Conservation (phyloP, 2,888 invertebrate species). For the Drosophila koepferae region DNA sequence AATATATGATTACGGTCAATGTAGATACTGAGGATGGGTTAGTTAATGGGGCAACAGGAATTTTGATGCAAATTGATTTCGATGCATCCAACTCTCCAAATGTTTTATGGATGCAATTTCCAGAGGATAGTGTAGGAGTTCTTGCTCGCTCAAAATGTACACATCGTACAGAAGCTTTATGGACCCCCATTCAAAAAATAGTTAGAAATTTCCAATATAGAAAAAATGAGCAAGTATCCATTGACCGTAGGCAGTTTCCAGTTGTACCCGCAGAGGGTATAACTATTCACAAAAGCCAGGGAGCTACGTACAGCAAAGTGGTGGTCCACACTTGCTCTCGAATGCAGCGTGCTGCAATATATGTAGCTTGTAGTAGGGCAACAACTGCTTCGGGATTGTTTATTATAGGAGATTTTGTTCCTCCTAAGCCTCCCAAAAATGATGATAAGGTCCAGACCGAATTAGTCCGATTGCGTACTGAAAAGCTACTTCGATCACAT, state of each 20-base stretch:
- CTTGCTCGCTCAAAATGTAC: neutral
- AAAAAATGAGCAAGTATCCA: neutral
- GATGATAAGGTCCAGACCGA: neutral
- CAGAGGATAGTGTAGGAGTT: neutral
- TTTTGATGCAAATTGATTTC: neutral
- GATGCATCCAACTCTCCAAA: neutral
- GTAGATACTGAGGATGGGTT: too few species aligned
- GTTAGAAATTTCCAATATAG: neutral
- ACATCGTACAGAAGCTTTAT: neutral
- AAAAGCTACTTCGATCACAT: neutral
- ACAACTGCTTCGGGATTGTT: neutral
- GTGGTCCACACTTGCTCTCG: neutral
- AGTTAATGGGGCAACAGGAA: neutral
- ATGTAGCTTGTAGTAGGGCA: neutral
- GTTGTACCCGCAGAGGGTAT: neutral
- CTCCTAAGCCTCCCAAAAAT: neutral
- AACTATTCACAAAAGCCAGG: neutral
- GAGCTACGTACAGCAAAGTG: neutral
- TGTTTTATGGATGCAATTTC: conserved; percentile 1
- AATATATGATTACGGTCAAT: neutral
- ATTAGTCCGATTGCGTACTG: neutral
- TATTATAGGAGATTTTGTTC: neutral
- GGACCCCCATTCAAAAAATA: neutral
- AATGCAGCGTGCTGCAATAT: neutral
- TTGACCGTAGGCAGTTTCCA: neutral